Conservation (phyloP, 1,140 invertebrate species). For the Hypsibius dujardini region DNA sequence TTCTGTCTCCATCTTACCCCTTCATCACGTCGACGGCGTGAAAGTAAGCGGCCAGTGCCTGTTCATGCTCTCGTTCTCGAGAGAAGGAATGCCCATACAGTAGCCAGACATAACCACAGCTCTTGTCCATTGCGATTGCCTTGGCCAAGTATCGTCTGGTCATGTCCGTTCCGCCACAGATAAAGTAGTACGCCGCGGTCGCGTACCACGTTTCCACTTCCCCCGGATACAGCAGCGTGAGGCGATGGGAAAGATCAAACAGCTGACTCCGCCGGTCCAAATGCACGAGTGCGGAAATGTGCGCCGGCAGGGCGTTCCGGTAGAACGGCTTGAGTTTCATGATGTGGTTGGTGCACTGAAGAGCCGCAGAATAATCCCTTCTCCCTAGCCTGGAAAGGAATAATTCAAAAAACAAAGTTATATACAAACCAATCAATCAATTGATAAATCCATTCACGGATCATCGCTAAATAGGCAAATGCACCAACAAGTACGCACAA, state of each 20-base stretch:
- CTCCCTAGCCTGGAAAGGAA: constrained; percentile 18
- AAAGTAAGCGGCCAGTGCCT: constrained; percentile 94
- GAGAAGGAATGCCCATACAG: constrained; percentile 93
- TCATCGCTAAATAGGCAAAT: neutral
- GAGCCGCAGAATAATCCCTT: neutral
- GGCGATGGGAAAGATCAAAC: constrained; percentile 13
- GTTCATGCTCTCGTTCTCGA: constrained; percentile 86
- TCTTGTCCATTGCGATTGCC: constrained; percentile 64
- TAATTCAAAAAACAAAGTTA: neutral
- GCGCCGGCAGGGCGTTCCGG: constrained; percentile 58
- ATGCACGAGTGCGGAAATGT: constrained; percentile 81
- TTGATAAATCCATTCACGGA: neutral
- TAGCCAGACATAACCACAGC: constrained; percentile 87
- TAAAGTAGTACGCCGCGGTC: constrained; percentile 1
- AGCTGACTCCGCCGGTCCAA: constrained; percentile 42
- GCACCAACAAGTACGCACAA: neutral
- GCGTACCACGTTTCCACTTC: neutral
- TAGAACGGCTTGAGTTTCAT: constrained; percentile 67
- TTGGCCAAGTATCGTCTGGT: constrained; percentile 37
- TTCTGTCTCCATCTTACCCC: constrained; percentile 36
- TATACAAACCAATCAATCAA: neutral
- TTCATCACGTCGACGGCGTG: constrained; percentile 65
- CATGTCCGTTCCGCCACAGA: neutral
- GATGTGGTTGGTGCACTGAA: constrained; percentile 40
- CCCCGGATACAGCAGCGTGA: neutral